Evolutionary conservation across 2,888 invertebrate genomes (phyloP).

Genomic region (Pachymerium ferrugineum): DNA sequence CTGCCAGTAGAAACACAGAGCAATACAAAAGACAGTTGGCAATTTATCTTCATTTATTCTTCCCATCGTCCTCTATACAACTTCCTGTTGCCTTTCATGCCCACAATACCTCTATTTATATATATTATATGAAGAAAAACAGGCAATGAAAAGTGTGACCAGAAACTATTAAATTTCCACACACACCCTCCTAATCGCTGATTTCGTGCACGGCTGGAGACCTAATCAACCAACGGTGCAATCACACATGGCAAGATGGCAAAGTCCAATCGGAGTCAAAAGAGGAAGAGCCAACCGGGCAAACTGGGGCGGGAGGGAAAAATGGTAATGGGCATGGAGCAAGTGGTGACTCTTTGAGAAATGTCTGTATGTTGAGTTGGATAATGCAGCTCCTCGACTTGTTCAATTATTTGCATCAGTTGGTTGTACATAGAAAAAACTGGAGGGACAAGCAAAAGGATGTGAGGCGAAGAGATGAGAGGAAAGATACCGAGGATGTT

Average conservation of each 20-base stretch:
- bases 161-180: conserved; percentile 8
- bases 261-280: background rate
- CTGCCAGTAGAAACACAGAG: background rate
- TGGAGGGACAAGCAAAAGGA: background rate
- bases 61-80: background rate
- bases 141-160: background rate
- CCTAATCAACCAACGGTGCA: conserved; percentile 3
- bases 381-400: background rate
- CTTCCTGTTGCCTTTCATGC: background rate
- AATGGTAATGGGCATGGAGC: background rate
- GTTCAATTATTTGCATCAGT: background rate
- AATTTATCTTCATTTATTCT: conserved; percentile 3
- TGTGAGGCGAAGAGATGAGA: background rate
- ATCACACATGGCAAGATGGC: background rate
- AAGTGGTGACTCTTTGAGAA: background rate
- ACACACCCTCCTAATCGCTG: background rate
- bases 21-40: background rate
- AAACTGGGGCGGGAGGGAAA: background rate
- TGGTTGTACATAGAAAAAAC: background rate
- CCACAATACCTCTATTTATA: too few relatives aligned
- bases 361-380: background rate
- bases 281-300: background rate
- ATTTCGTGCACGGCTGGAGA: background rate
- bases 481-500: background rate
- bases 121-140: background rate